phyloP scores from a whole-genome alignment of 2,888 invertebrate genomes.

The Phorcus lineatus region DNA sequence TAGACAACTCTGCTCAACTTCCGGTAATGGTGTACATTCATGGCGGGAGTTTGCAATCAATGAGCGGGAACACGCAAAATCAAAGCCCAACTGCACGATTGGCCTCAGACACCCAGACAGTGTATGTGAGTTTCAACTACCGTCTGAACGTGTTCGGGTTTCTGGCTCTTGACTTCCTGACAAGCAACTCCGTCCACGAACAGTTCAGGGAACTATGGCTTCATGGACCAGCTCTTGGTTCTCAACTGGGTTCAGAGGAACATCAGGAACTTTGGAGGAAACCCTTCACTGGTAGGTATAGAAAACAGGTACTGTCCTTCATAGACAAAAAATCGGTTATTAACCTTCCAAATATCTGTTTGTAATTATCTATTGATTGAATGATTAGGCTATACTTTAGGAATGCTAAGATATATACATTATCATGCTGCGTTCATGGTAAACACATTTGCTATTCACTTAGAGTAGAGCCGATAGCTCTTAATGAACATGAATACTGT shows the following conservation, averaged over 20 bases:
- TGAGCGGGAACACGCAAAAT: slow-evolving; percentile 53
- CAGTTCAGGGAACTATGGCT: slow-evolving; percentile 63
- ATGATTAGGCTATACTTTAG: no score
- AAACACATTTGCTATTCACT: no score
- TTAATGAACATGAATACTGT: no score
- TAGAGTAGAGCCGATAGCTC: no score
- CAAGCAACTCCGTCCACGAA: slow-evolving; percentile 44
- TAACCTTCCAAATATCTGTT: no score
- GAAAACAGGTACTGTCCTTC: no score
- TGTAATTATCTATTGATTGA: no score
- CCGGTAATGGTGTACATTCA: slow-evolving; percentile 73
- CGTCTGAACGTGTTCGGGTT: slow-evolving; percentile 85
- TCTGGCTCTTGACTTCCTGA: slow-evolving; percentile 79
- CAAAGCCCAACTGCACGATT: slow-evolving; percentile 83
- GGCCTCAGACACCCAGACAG: slow-evolving; percentile 86
- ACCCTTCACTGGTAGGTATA: slow-evolving; percentile 33
- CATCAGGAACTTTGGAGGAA: slow-evolving; percentile 61
- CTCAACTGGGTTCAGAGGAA: slow-evolving; percentile 61
- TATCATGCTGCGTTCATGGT: no score
- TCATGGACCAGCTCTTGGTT: slow-evolving; percentile 61
- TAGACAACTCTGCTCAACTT: slow-evolving; percentile 47
- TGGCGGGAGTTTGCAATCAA: slow-evolving; percentile 60
- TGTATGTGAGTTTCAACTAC: slow-evolving; percentile 92
- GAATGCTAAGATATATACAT: no score
- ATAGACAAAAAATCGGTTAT: no score